Percentiles rank a stretch among this genome's conserved stretches.
These are phyloP conservation scores for Pterobdella sp. DNA, from an alignment of 2,888 invertebrate genomes.

Conservation along the genomic window DNA sequence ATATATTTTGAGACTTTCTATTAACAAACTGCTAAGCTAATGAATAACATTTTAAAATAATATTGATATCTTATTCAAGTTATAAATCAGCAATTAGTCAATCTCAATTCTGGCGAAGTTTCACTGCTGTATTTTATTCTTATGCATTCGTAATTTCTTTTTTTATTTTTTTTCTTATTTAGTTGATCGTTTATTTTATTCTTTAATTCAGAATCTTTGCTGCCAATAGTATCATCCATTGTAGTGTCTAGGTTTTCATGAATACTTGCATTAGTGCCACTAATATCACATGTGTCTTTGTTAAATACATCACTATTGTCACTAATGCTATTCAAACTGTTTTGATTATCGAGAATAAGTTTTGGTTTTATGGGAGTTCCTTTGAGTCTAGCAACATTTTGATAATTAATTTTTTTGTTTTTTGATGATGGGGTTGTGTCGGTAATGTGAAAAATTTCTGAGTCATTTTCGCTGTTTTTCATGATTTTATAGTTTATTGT, in stretches of 20 bases:
- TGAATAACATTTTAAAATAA: too few relatives aligned
- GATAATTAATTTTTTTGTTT: background rate
- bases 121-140: background rate
- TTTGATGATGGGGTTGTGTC: background rate
- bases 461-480: background rate
- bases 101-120: background rate
- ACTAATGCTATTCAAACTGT: background rate
- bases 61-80: too few relatives aligned
- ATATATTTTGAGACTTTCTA: too few relatives aligned
- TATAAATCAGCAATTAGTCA: background rate
- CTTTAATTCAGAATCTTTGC: too few relatives aligned
- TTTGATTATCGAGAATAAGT: background rate
- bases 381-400: constrained; percentile 3
- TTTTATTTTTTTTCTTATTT: background rate
- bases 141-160: background rate
- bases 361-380: background rate
- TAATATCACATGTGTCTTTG: background rate
- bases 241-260: background rate
- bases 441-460: background rate
- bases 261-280: background rate
- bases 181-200: background rate
- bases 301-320: background rate
- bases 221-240: background rate
- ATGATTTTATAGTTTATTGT: background rate
- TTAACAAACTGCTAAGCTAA: too few relatives aligned